Conservation (phyloP, 2,113 vertebrate species). For the Garra rufa region DNA sequence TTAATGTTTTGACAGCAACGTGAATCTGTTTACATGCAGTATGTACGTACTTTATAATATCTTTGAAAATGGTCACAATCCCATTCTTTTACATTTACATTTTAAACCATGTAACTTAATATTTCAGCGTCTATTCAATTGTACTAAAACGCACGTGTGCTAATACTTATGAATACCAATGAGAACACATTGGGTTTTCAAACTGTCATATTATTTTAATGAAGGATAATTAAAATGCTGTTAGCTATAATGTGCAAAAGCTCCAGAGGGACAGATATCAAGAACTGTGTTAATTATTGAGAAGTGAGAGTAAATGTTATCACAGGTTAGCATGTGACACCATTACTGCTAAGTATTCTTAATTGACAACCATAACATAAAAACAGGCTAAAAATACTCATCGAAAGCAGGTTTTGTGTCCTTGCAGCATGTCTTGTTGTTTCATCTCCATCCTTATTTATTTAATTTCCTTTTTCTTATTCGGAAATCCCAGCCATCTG, state of each 20-base stretch:
- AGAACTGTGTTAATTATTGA: conserved; percentile 2
- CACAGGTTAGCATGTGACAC: not conserved
- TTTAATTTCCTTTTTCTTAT: not conserved
- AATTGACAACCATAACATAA: not conserved
- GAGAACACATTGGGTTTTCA: not conserved
- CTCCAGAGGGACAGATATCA: not conserved
- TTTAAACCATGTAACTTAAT: not conserved
- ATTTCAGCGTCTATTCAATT: not conserved
- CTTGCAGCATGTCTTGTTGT: not conserved
- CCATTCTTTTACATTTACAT: not conserved
- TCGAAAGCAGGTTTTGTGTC: not conserved
- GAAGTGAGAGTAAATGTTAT: conserved; percentile 2
- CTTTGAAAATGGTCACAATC: not conserved
- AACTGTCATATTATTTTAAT: conserved; percentile 3
- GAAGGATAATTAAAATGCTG: conserved; percentile 6
- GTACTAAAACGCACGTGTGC: not conserved
- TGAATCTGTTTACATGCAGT: not conserved
- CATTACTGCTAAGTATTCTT: not conserved
- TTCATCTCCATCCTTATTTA: not conserved
- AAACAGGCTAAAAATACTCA: conserved; percentile 1
- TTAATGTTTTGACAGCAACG: not conserved
- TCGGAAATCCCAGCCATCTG: conserved; percentile 14
- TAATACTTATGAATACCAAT: not conserved
- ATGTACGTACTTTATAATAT: not conserved
- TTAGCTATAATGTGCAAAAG: conserved; percentile 1